A percentile compares a stretch with the other conserved stretches of the same genome.
phyloP scores from a whole-genome alignment of 2,797 vertebrate species.

The Cetoscarus ocellatus region DNA sequence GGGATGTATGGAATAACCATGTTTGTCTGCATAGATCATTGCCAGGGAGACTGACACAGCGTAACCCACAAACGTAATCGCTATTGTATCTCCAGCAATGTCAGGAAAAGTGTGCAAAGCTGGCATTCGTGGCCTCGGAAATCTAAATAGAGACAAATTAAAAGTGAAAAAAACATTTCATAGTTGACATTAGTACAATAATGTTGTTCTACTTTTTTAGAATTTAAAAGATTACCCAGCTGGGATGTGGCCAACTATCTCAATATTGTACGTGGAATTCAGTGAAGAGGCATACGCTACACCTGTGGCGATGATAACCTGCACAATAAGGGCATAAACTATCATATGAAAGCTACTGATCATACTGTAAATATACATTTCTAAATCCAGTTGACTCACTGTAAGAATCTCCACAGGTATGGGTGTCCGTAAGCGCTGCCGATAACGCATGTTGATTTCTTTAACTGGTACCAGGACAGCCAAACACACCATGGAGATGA shows the following conservation, averaged over 20 bases:
- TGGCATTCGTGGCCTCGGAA: slow-evolving; percentile 87
- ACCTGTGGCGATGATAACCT: slow-evolving; percentile 92
- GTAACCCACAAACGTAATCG: slow-evolving; percentile 92
- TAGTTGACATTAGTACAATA: neutral
- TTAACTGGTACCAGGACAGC: slow-evolving; percentile 91
- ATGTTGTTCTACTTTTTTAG: neutral
- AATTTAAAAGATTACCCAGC: slow-evolving; percentile 83
- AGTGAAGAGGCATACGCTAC: slow-evolving; percentile 89
- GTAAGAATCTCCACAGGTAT: slow-evolving; percentile 91
- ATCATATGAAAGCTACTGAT: neutral
- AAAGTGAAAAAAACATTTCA: slow-evolving; percentile 17
- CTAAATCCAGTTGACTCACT: slow-evolving; percentile 65
- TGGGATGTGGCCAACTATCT: slow-evolving; percentile 92
- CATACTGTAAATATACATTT: neutral
- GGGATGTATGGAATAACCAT: slow-evolving; percentile 91
- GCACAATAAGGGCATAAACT: slow-evolving; percentile 14
- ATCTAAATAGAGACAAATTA: slow-evolving; percentile 74
- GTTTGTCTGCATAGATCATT: slow-evolving; percentile 95
- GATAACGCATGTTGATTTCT: slow-evolving; percentile 91
- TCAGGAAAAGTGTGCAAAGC: slow-evolving; percentile 86
- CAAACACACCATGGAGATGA: slow-evolving; percentile 91
- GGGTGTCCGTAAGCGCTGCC: slow-evolving; percentile 87
- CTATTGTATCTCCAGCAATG: slow-evolving; percentile 89
- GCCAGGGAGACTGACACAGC: slow-evolving; percentile 93
- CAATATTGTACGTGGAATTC: slow-evolving; percentile 87